Conservation (phyloP, 2,888 invertebrate species). For the Apamea epomidion region DNA sequence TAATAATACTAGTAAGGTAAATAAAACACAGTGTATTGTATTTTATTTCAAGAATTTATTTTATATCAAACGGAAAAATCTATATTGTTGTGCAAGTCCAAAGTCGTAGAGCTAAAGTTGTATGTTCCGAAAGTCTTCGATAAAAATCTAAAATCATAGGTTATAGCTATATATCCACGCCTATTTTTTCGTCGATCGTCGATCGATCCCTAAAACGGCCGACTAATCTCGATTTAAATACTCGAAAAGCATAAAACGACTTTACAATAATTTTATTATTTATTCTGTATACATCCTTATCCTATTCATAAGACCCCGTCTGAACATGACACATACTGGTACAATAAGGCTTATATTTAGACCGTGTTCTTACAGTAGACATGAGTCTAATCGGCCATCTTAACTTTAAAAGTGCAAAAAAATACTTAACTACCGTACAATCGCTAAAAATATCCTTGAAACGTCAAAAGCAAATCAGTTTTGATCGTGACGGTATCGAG, state of each 20-base stretch:
- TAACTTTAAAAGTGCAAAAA: conserved; percentile 8
- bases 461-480: conserved; percentile 17
- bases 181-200: background rate
- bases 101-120: background rate
- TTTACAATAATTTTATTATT: background rate
- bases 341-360: conserved; percentile 51
- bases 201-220: background rate
- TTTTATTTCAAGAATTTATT: background rate
- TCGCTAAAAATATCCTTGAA: conserved; percentile 1
- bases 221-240: background rate
- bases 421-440: background rate
- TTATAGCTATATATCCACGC: background rate
- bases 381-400: conserved; percentile 3
- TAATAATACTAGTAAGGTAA: background rate
- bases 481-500: conserved; percentile 5
- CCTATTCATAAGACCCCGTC: conserved; percentile 78
- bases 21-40: background rate
- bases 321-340: conserved; percentile 65
- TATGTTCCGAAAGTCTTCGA: background rate
- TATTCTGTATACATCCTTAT: conserved; percentile 60
- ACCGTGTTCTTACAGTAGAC: conserved; percentile 19
- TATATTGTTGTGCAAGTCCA: background rate
- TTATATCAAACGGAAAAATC: background rate
- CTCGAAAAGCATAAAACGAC: background rate
- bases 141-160: background rate